Conservation (phyloP, 2,797 vertebrate species). For the Adrianichthys oophorus region DNA sequence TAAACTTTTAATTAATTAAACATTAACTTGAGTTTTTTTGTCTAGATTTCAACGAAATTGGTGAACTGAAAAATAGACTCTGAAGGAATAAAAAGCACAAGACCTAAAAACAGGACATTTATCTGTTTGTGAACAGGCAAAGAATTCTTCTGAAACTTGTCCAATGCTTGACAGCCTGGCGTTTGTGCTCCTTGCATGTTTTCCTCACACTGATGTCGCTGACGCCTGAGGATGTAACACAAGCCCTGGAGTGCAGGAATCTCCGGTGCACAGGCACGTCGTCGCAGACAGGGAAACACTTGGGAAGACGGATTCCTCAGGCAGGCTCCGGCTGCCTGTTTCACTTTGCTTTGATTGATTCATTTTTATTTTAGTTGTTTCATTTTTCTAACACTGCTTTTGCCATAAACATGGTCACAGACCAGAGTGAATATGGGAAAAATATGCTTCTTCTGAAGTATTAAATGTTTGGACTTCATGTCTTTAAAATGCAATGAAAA, state of each 20-base stretch:
- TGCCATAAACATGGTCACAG: conserved; percentile 40
- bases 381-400: conserved; percentile 71
- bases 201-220: conserved; percentile 42
- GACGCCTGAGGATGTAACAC: conserved; percentile 61
- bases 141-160: conserved; percentile 8
- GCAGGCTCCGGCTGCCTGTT: conserved; percentile 84
- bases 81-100: neutral
- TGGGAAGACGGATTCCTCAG: conserved; percentile 83
- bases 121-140: neutral
- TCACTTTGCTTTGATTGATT: conserved; percentile 67
- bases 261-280: conserved; percentile 84
- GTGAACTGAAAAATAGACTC: neutral
- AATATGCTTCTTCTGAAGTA: conserved; percentile 17
- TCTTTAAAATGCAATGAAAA: conserved; percentile 44
- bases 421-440: conserved; percentile 21
- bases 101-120: neutral
- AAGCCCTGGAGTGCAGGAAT: conserved; percentile 81
- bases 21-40: neutral
- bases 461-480: conserved; percentile 7
- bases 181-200: conserved; percentile 13
- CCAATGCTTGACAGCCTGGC: conserved; percentile 14
- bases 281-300: conserved; percentile 85
- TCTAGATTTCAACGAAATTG: neutral
- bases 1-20: neutral
- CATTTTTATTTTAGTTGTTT: too few species aligned